phyloP scores from a whole-genome alignment of 2,888 invertebrate species.

The Dugesia japonica region DNA sequence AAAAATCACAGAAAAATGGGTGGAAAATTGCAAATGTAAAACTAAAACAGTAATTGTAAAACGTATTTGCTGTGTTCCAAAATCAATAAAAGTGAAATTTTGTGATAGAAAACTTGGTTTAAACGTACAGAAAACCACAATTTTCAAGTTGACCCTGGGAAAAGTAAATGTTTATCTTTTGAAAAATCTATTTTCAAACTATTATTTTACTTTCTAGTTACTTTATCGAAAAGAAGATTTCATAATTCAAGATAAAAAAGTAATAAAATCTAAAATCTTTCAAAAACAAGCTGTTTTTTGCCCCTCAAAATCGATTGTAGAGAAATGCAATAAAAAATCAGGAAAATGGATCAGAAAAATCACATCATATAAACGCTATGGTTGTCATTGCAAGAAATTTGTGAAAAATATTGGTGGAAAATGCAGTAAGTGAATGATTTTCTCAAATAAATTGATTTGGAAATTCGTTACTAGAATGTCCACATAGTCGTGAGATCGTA shows the following conservation, averaged over 20 bases:
- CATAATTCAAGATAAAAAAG: constrained; percentile 24
- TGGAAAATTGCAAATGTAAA: constrained; percentile 24
- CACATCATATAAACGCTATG: background rate
- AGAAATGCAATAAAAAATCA: constrained; percentile 23
- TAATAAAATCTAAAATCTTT: background rate
- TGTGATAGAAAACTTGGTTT: constrained; percentile 17
- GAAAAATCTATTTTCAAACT: background rate
- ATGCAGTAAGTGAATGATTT: constrained; percentile 16
- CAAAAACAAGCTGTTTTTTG: background rate
- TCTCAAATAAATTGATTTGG: background rate
- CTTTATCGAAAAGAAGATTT: constrained; percentile 26
- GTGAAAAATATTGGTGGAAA: constrained; percentile 24
- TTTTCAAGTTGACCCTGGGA: background rate
- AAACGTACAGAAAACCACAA: background rate
- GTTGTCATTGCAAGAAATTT: constrained; percentile 16
- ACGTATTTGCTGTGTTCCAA: constrained; percentile 17
- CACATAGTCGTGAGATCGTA: background rate
- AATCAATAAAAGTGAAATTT: background rate
- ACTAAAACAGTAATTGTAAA: background rate
- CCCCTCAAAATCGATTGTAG: background rate
- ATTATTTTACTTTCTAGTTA: background rate
- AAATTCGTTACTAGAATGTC: constrained; percentile 20
- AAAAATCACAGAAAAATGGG: constrained; percentile 2
- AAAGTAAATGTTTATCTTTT: too few species aligned
- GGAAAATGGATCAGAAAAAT: constrained; percentile 24